Evolutionary conservation across 2,888 invertebrate genomes (phyloP), one percentile per base, ranked within the genome.

Genomic region (Perizoma flavofasciatum): DNA sequence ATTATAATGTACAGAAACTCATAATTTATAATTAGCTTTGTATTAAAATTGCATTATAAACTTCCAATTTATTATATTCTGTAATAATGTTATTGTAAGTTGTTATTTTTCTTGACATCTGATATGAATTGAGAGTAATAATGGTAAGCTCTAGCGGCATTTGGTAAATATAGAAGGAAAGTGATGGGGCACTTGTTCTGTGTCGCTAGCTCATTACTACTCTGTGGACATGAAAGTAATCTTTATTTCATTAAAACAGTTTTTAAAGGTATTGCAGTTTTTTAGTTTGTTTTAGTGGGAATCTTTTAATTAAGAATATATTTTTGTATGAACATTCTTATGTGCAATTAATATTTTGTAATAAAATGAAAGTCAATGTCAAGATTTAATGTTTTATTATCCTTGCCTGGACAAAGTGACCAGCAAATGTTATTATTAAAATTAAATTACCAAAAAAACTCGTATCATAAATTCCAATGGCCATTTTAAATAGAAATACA

Each of bases 271-370:
- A 76, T 81, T 77, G 71, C 79, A 75, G 77, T 85, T 87, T 89
- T 89, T 71, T 85, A 88, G 75, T 87, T 86, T 87, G 80, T 88
- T 89, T 89, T 90, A 86, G 77, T 85, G 82, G 81, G 81, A 83
- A 82, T 83, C 85, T 89, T 91, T 89, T 86, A 88, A 86, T 88
- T 91, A 86, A 86, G 86, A 86, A 85, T 86, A 88, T 92, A 92
- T 92, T 92, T 92, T 92, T 92, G 86, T 92, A 92, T 89, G 87
- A 82, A 86, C 80, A 81, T 89, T 87, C 86, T 89, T 89, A 89
- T 85, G 89, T 92, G 90, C 88, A 89, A 89, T 88, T 88, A 82
- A 86, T 87, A 86, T 92, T 91, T n/a, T 92, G 84, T 90, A 92
- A 89, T 92, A 90, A 90, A 86, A 89, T 77, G 71, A 77, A 87